These are phyloP conservation scores for Metopolophium dirhodum DNA, from an alignment of 1,140 invertebrate genomes.

Conservation along the genomic window DNA sequence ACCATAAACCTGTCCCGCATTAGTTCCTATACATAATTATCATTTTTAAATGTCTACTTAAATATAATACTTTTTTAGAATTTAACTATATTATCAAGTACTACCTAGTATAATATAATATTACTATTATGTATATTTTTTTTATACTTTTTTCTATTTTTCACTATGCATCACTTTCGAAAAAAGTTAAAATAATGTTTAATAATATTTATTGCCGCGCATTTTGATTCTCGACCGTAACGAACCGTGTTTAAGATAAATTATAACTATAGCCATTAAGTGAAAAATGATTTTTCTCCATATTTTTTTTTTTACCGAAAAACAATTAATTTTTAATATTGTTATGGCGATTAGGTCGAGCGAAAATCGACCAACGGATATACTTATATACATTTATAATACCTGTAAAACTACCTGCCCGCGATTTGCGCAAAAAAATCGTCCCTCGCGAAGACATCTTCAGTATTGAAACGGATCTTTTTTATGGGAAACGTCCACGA, in stretches of 20 bases:
- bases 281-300: conserved; percentile 1
- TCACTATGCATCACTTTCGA: not conserved
- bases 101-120: conserved; percentile 10
- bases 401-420: not conserved
- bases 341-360: not conserved
- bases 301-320: not conserved
- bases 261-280: conserved; percentile 22
- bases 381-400: not conserved
- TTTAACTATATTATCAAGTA: not conserved
- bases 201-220: not conserved
- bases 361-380: not conserved
- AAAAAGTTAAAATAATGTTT: not conserved
- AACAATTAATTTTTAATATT: conserved; percentile 36
- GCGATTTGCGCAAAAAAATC: not conserved
- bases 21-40: conserved; percentile 35
- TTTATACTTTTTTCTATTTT: conserved; percentile 27
- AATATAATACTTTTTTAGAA: conserved; percentile 32
- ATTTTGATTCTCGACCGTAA: not conserved
- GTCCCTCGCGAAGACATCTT: not conserved
- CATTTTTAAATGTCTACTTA: conserved; percentile 17
- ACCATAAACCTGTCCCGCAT: not conserved
- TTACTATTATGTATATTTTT: conserved; percentile 38
- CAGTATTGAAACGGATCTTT: not conserved
- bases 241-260: not conserved
- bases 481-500: conserved; percentile 19